A percentile compares a stretch with the other conserved stretches of the same genome.
phyloP scores from a whole-genome alignment of 2,797 vertebrate genomes.

The Coccyzus lansbergi region DNA sequence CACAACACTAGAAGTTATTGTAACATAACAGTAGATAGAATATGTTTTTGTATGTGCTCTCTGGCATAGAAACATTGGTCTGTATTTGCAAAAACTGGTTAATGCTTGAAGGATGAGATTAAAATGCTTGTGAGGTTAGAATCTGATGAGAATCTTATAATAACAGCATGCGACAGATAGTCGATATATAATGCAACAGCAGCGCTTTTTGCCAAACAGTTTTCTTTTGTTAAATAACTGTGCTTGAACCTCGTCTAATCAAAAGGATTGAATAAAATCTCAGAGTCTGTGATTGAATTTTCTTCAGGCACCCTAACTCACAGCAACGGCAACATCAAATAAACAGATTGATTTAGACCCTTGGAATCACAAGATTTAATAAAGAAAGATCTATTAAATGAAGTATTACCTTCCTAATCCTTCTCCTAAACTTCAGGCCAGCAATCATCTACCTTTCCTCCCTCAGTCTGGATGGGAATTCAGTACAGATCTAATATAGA shows the following conservation, averaged over 20 bases:
- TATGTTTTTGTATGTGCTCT: neutral
- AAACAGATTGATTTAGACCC: neutral
- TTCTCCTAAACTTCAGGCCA: neutral
- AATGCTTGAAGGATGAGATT: neutral
- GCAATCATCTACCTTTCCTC: neutral
- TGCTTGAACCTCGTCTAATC: neutral
- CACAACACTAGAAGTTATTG: neutral
- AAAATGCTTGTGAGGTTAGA: neutral
- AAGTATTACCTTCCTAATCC: neutral
- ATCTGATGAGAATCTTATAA: neutral
- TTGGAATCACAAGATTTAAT: neutral
- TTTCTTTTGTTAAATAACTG: neutral
- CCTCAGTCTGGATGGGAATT: neutral
- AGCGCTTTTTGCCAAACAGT: neutral
- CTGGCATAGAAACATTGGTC: neutral
- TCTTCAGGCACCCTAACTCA: neutral
- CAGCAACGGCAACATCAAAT: neutral
- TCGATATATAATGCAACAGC: neutral
- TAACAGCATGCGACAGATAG: neutral
- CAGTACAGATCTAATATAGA: neutral
- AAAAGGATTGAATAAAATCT: constrained; percentile 2
- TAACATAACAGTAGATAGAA: neutral
- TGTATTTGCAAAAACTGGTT: neutral
- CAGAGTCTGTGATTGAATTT: neutral
- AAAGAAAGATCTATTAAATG: neutral